Percentiles rank a stretch among this genome's conserved stretches.
These are phyloP conservation scores for Mylabris sibirica DNA, from an alignment of 2,888 invertebrate genomes.

Conservation along the genomic window DNA sequence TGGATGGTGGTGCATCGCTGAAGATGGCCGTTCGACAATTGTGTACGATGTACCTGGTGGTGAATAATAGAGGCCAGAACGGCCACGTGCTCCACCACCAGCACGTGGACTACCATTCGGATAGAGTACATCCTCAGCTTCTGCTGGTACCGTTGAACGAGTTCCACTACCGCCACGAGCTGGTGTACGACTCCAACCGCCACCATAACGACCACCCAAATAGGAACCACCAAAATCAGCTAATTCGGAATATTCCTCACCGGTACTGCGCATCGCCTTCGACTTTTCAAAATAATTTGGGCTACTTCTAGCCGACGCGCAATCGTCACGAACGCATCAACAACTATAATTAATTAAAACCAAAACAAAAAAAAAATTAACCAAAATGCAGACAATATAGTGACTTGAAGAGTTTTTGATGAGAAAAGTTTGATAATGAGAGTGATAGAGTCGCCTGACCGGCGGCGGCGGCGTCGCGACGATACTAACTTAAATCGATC, in stretches of 20 bases:
- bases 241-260: slow-evolving; percentile 61
- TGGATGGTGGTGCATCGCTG: slow-evolving; percentile 68
- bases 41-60: slow-evolving; percentile 90
- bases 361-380: neutral
- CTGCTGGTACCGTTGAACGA: slow-evolving; percentile 63
- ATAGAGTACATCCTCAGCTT: slow-evolving; percentile 68
- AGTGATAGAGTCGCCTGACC: slow-evolving; percentile 4
- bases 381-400: neutral
- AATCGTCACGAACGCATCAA: slow-evolving; percentile 58
- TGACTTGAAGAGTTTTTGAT: neutral
- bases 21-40: slow-evolving; percentile 82
- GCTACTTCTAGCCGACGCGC: slow-evolving; percentile 47
- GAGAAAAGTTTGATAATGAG: slow-evolving; percentile 3
- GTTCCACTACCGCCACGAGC: slow-evolving; percentile 66
- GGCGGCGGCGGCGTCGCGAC: slow-evolving; percentile 24
- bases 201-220: slow-evolving; percentile 51
- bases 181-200: slow-evolving; percentile 57
- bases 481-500: slow-evolving; percentile 26
- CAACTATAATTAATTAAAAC: slow-evolving; percentile 46
- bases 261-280: slow-evolving; percentile 56
- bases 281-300: slow-evolving; percentile 7
- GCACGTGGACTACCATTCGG: slow-evolving; percentile 61
- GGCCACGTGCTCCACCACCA: slow-evolving; percentile 61
- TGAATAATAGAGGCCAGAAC: slow-evolving; percentile 82
- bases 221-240: slow-evolving; percentile 60